phyloP scores from a whole-genome alignment of 2,888 invertebrate genomes.

The Calephelis perditalis region DNA sequence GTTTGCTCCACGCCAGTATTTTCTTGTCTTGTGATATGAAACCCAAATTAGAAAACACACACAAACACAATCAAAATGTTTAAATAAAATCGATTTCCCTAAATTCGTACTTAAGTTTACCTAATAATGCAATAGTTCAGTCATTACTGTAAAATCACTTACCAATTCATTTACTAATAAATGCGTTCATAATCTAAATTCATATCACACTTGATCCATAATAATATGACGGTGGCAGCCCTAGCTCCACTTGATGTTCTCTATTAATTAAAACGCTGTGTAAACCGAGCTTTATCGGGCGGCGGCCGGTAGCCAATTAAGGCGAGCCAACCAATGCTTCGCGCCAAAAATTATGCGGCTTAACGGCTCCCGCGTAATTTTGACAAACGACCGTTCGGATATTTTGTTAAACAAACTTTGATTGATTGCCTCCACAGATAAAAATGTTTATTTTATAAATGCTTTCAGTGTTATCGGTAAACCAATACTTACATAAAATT shows the following conservation, averaged over 20 bases:
- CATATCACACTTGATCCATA: neutral
- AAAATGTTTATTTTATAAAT: conserved; percentile 1
- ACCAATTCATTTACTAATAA: neutral
- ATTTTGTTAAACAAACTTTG: conserved; percentile 42
- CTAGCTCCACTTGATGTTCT: conserved; percentile 49
- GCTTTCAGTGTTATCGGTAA: too few species aligned
- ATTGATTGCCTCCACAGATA: conserved; percentile 23
- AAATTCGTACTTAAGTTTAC: too few species aligned
- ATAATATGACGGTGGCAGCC: conserved; percentile 7
- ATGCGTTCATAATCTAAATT: neutral
- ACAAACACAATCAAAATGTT: too few species aligned
- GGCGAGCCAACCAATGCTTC: conserved; percentile 44
- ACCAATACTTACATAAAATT: too few species aligned
- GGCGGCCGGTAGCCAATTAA: conserved; percentile 61
- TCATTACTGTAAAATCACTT: neutral
- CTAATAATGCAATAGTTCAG: neutral
- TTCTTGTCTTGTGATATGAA: too few species aligned
- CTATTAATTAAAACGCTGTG: conserved; percentile 76
- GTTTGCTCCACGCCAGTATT: too few species aligned
- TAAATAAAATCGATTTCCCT: too few species aligned
- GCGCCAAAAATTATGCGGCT: conserved; percentile 75
- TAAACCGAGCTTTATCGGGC: conserved; percentile 72
- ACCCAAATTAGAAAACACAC: too few species aligned
- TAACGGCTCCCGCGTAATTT: conserved; percentile 69
- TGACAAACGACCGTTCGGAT: conserved; percentile 64